Conservation (phyloP, 1,140 invertebrate species). For the Lepidurus apus region DNA sequence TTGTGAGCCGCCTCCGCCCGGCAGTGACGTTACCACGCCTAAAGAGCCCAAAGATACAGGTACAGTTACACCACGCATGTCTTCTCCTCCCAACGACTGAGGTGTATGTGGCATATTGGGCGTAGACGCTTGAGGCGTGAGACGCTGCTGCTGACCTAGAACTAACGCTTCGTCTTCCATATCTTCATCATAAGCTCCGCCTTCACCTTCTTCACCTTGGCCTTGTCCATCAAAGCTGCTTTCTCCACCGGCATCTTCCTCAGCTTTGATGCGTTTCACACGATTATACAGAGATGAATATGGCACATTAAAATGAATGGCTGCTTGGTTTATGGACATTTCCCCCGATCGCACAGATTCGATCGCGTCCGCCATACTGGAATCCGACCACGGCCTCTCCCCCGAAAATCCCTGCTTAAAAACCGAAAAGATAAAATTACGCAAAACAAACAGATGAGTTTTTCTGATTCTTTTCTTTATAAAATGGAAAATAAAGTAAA, state of each 20-base stretch:
- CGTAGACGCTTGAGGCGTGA: slow-evolving; percentile 4
- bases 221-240: background rate
- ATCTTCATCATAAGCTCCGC: slow-evolving; percentile 1
- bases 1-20: background rate
- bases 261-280: slow-evolving; percentile 56
- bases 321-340: slow-evolving; percentile 88
- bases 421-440: background rate
- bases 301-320: slow-evolving; percentile 83
- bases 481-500: slow-evolving; percentile 6
- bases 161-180: slow-evolving; percentile 5
- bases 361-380: slow-evolving; percentile 79
- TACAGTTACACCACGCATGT: slow-evolving; percentile 11
- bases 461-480: too few species aligned
- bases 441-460: background rate
- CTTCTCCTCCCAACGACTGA: background rate
- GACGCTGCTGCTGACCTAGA: slow-evolving; percentile 5
- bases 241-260: slow-evolving; percentile 26
- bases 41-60: slow-evolving; percentile 13
- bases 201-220: background rate
- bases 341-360: slow-evolving; percentile 80
- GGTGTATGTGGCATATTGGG: slow-evolving; percentile 5
- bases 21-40: slow-evolving; percentile 17
- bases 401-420: slow-evolving; percentile 70
- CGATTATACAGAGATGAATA: slow-evolving; percentile 82
- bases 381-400: slow-evolving; percentile 70